Percentiles rank a stretch among this genome's conserved stretches.
These are phyloP conservation scores for Polydrusus tereticollis DNA, from an alignment of 2,888 invertebrate species.

Conservation along the genomic window DNA sequence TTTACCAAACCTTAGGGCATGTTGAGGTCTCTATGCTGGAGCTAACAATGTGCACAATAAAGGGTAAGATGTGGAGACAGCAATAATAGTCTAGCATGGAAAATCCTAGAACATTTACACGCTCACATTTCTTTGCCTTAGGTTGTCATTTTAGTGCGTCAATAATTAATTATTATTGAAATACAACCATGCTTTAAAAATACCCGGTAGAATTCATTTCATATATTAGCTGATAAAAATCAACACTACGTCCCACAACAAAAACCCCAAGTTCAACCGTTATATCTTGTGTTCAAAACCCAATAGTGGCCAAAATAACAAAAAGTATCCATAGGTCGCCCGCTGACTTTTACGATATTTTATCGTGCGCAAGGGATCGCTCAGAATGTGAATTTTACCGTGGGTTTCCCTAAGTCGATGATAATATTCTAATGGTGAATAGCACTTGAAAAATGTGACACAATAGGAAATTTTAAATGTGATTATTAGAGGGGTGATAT, in stretches of 20 bases:
- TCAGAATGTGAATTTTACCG: constrained; percentile 10
- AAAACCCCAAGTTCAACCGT: constrained; percentile 38
- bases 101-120: no score
- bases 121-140: no score
- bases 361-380: constrained; percentile 14
- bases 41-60: no score
- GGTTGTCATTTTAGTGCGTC: no score
- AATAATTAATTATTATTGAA: no score
- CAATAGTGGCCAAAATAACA: constrained; percentile 47
- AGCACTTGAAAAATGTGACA: constrained; percentile 38
- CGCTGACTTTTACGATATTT: constrained; percentile 43
- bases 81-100: no score
- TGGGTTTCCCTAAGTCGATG: neutral
- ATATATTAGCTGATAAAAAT: constrained; percentile 42
- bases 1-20: no score
- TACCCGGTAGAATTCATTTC: neutral
- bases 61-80: no score
- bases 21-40: no score
- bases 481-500: constrained; percentile 48
- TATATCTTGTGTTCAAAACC: constrained; percentile 45
- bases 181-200: no score
- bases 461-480: constrained; percentile 36
- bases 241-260: constrained; percentile 17
- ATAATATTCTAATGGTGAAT: constrained; percentile 30
- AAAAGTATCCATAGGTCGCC: constrained; percentile 42